Evolutionary conservation across 2,888 invertebrate genomes (phyloP), one percentile per base, ranked within the genome.

Genomic region (Ornithoptera alexandrae): DNA sequence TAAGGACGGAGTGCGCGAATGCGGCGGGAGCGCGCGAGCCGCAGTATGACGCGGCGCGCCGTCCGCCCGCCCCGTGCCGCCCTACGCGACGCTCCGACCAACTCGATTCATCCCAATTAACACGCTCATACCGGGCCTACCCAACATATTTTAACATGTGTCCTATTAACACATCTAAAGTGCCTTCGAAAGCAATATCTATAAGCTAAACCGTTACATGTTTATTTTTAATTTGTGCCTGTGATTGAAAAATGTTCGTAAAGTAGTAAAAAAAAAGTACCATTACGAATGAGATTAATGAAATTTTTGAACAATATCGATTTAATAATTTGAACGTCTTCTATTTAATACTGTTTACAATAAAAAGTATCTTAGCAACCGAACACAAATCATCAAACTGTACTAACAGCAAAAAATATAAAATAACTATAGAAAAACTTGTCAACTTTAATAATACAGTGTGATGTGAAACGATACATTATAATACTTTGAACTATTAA

Each of bases 31-130:
- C 70, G 80, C 82, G 76, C 74, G 72, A 86, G 81, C 90, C 89
- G 92, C 91, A 90, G 90, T 90, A 84, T 87, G 89, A 88, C 89
- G 89, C 86, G 86, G 85, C 84, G 81, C 80, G 84, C 85, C 85
- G 81, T 78, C 77, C 85, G 85, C 85, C 84, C 83, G 85, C 84
- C 84, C 85, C 84, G 81, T 80, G 81, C 72, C 72, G 75, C 77
- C 74, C 75, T 76, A 78, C 81, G 77, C 78, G 78, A 72, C 76
- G 75, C 70, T 63, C 75, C 69, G 71, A 65, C 73, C 74, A 68
- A 74, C 70, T 74, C 74, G 75, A 76, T 76, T 79, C 57, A 58
- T 79, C 77, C 80, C 76, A 78, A 79, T 79, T 76, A 79, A 77
- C 78, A 77, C 73, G 72, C 72, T 74, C 69, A 76, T 71, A 76